These are phyloP conservation scores for Elysia chlorotica DNA, from an alignment of 1,140 invertebrate species.

Conservation along the genomic window DNA sequence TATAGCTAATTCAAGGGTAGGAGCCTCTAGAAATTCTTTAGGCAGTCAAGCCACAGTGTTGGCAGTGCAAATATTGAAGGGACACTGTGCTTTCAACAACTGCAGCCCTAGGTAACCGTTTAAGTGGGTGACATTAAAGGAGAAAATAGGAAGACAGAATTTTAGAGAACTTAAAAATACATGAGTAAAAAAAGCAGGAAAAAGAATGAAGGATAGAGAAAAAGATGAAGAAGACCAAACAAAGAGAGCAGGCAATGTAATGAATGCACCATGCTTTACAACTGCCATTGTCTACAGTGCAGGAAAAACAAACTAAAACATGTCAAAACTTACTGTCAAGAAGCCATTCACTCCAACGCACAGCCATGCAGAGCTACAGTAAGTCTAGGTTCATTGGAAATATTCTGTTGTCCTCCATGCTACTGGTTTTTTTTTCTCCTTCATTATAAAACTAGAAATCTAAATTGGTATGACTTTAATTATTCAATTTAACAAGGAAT, in stretches of 20 bases:
- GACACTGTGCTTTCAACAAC: not conserved
- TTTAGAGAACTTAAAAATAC: not conserved
- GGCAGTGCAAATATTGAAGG: not conserved
- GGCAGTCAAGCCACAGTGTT: not conserved
- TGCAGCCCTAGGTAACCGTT: not conserved
- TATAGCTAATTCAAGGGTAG: too few relatives aligned
- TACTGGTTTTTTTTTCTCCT: too few relatives aligned
- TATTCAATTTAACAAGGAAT: too few relatives aligned
- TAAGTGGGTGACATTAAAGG: not conserved
- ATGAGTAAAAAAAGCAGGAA: not conserved
- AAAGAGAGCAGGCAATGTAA: not conserved
- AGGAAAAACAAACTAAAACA: too few relatives aligned
- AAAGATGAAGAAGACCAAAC: not conserved
- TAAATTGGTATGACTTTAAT: too few relatives aligned
- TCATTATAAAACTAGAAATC: too few relatives aligned
- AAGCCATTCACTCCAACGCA: too few relatives aligned
- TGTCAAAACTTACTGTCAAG: too few relatives aligned
- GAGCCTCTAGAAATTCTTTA: too few relatives aligned
- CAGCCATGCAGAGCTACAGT: too few relatives aligned
- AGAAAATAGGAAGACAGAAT: not conserved
- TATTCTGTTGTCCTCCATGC: too few relatives aligned
- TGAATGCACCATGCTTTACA: not conserved
- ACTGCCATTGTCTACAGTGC: not conserved
- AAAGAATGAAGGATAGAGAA: not conserved
- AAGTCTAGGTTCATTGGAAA: too few relatives aligned